Base-by-base conservation (phyloP, 2,113 vertebrate species). In the Prinia subflava region DNA sequence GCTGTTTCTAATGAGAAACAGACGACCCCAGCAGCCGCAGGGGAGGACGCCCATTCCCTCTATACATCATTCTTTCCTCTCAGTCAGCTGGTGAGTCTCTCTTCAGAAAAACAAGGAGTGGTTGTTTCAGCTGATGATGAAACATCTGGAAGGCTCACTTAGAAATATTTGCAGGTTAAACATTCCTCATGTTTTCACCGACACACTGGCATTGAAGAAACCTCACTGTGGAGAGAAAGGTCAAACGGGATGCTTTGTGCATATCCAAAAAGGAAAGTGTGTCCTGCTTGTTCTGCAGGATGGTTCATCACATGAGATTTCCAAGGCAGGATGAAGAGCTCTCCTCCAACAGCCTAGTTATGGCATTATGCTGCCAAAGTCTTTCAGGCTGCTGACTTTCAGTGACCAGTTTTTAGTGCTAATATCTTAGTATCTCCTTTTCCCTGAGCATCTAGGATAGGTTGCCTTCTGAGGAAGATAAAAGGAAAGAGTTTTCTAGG, bases 51-150 rank as follows among this genome's bases (percentile, higher is more conserved):
- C 18, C 24, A 0, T 35, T 94, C 77, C 33, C 18, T n/a, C 47
- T 63, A 35, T 16, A 15, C 39, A 47, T 68, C 33, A 19, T 18
- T 77, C 50, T 65, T 68, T 33, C 25, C 47, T 77, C 60, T 71
- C 59, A 31, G 68, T 83, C 55, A 73, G 23, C 55, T 76, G 49
- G 14, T 1, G 4, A 64, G 24, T 16, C 30, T 33, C 24, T 53
- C 28, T 53, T 71, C 75, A 86, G 49, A 75, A 92, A 75, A 92
- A 92, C 27, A 35, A 82, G 47, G 30, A 75, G 30, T 49, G 59
- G 37, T 67, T 92, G 33, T 65, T 96, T 80, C 57, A 88, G 37
- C 55, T 80, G 71, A 52, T n/a, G 50, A 41, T 49, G 71, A 95
- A 90, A 90, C 46, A 73, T 80, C 63, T 81, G 50, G 28, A 55